Evolutionary conservation across 1,140 invertebrate genomes (phyloP).

Genomic region (Himalopsyche phryganea): DNA sequence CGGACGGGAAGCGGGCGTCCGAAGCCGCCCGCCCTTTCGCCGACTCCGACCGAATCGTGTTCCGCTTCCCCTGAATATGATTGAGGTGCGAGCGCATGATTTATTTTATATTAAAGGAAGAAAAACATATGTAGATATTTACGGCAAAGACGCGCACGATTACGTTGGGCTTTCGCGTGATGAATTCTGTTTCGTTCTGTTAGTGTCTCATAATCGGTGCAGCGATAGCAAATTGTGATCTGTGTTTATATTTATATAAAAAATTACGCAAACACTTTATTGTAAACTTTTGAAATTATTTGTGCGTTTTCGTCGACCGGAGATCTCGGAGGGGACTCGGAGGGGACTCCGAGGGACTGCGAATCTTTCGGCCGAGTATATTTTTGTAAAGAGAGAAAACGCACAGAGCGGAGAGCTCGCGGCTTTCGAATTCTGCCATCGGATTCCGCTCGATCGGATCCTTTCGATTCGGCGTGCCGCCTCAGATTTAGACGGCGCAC

Average conservation of each 20-base stretch:
- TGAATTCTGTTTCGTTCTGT: conserved; percentile 3
- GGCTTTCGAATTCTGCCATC: conserved; percentile 1
- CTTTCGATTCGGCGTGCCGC: too few relatives aligned
- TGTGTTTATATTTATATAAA: conserved; percentile 24
- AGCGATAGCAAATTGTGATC: conserved; percentile 31
- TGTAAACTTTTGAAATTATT: not conserved
- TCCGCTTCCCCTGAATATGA: conserved; percentile 31
- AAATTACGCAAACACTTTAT: conserved; percentile 12
- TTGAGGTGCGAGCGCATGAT: conserved; percentile 3
- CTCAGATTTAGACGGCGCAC: too few relatives aligned
- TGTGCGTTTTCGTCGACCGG: not conserved
- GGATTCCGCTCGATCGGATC: not conserved
- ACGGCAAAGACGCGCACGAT: not conserved
- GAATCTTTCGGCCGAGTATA: conserved; percentile 28
- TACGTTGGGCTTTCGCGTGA: not conserved
- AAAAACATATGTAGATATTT: not conserved
- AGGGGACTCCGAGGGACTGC: conserved; percentile 11
- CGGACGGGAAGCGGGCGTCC: not conserved
- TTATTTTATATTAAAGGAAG: not conserved
- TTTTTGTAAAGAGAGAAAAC: conserved; percentile 28
- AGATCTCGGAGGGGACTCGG: conserved; percentile 4
- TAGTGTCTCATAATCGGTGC: conserved; percentile 23
- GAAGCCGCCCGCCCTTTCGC: not conserved
- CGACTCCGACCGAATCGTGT: conserved; percentile 14
- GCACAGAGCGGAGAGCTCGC: conserved; percentile 9